phyloP scores from a whole-genome alignment of 1,140 invertebrate species.

The Cotesia glomerata region DNA sequence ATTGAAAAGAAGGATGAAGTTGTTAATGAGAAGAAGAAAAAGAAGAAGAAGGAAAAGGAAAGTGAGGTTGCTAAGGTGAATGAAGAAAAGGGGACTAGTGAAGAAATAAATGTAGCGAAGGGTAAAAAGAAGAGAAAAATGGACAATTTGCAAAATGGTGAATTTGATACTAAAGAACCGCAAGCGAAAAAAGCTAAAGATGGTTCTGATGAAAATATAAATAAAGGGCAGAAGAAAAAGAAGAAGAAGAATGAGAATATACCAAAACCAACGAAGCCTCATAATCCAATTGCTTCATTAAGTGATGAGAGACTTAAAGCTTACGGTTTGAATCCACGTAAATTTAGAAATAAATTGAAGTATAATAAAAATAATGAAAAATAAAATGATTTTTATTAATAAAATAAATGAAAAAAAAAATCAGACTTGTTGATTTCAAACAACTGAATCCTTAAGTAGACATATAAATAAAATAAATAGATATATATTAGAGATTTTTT shows the following conservation, averaged over 20 bases:
- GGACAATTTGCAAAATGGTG: not conserved
- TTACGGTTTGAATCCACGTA: constrained; percentile 92
- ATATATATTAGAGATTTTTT: not conserved
- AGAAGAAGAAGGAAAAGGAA: too few relatives aligned
- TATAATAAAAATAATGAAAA: constrained; percentile 57
- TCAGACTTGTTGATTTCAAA: constrained; percentile 2
- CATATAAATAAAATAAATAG: constrained; percentile 11
- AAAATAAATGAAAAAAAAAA: constrained; percentile 22
- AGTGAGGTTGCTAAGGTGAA: too few relatives aligned
- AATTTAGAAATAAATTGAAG: constrained; percentile 76
- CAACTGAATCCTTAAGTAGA: not conserved
- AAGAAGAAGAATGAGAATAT: constrained; percentile 13
- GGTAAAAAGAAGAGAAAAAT: too few relatives aligned
- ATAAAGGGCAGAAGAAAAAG: constrained; percentile 6
- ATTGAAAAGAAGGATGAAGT: too few relatives aligned
- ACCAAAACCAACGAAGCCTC: not conserved
- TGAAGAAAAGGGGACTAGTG: too few relatives aligned
- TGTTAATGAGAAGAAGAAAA: too few relatives aligned
- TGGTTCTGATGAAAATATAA: not conserved
- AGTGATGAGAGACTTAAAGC: constrained; percentile 82
- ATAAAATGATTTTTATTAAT: not conserved
- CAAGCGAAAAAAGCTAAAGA: not conserved
- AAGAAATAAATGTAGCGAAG: too few relatives aligned
- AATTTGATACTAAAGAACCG: not conserved
- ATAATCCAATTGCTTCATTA: constrained; percentile 59